These are phyloP conservation scores for Chloropsis hardwickii DNA, from an alignment of 2,113 vertebrate genomes.

Conservation along the genomic window DNA sequence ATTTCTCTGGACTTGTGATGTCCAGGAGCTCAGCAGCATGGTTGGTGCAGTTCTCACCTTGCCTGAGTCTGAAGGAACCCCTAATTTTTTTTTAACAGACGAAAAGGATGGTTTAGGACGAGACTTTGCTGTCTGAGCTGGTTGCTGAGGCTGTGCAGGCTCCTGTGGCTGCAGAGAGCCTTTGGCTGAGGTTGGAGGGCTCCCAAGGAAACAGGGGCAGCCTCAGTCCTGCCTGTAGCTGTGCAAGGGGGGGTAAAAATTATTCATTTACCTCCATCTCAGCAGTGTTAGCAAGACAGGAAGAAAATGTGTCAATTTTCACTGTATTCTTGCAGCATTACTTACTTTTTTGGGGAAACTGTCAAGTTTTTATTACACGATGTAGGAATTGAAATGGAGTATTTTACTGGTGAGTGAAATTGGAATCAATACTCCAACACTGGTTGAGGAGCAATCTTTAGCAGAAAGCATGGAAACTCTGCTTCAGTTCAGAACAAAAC, in stretches of 20 bases:
- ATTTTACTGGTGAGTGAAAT: background rate
- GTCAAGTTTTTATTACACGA: background rate
- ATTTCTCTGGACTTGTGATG: accelerated
- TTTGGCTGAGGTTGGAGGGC: accelerated
- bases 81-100: background rate
- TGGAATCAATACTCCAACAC: background rate
- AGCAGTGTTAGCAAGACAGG: background rate
- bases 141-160: background rate
- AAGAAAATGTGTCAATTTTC: too few relatives aligned
- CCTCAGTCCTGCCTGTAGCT: background rate
- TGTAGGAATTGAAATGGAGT: background rate
- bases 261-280: too few relatives aligned
- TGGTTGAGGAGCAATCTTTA: background rate
- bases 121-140: background rate
- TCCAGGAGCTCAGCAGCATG: accelerated
- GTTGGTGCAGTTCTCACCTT: too few relatives aligned
- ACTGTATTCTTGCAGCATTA: background rate
- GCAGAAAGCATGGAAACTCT: background rate
- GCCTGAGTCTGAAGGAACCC: background rate
- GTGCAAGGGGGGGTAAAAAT: background rate
- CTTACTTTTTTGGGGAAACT: background rate
- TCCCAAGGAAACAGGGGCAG: background rate
- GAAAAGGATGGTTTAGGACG: background rate
- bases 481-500: background rate
- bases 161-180: background rate